phyloP scores from a whole-genome alignment of 2,113 vertebrate genomes.

The Micronycteris hirsuta region DNA sequence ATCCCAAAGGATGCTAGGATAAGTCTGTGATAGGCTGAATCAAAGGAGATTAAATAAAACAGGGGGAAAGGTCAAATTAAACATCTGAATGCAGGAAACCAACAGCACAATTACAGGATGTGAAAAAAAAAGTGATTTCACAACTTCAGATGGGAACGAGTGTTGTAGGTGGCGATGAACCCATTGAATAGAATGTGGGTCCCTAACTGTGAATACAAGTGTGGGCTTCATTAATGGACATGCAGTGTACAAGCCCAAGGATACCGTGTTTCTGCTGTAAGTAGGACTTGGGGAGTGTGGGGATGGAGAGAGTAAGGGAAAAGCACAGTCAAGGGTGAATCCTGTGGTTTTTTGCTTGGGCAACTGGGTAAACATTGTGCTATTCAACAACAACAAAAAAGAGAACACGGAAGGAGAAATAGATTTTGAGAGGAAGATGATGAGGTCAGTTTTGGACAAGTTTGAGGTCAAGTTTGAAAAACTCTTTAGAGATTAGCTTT shows the following conservation, averaged over 20 bases:
- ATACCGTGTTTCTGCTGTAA: neutral
- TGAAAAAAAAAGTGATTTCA: neutral
- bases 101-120: neutral
- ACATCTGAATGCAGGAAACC: neutral
- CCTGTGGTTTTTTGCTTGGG: neutral
- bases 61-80: neutral
- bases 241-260: neutral
- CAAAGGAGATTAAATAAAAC: conserved; percentile 26
- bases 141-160: neutral
- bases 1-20: neutral
- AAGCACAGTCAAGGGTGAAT: neutral
- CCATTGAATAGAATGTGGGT: neutral
- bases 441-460: neutral
- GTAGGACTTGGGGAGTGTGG: neutral
- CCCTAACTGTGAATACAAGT: neutral
- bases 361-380: neutral
- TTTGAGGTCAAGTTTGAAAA: neutral
- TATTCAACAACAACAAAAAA: neutral
- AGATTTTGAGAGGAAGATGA: neutral
- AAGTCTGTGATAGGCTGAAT: neutral
- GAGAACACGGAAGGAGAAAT: neutral
- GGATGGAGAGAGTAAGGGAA: neutral
- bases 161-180: neutral
- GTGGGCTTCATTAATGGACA: neutral
- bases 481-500: neutral